phyloP scores from a whole-genome alignment of 2,113 vertebrate species.

The Epinephelus fuscoguttatus region DNA sequence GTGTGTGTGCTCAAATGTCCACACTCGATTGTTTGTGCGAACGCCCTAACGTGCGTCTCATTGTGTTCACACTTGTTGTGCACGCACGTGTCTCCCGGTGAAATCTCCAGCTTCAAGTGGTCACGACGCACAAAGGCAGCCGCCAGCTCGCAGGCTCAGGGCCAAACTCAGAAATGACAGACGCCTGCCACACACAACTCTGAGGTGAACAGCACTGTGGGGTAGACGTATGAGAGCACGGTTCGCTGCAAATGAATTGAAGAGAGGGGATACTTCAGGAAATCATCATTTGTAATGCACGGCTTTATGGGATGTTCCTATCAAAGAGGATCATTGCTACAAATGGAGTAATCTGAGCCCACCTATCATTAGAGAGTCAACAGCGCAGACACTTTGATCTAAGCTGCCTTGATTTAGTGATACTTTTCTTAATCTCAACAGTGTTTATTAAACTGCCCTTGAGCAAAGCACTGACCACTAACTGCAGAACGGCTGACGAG shows the following conservation, averaged over 20 bases:
- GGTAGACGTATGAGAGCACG: slow-evolving; percentile 32
- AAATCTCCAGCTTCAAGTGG: slow-evolving; percentile 71
- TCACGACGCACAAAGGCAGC: slow-evolving; percentile 73
- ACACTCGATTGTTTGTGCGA: slow-evolving; percentile 26
- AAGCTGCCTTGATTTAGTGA: slow-evolving; percentile 1
- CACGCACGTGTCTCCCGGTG: slow-evolving; percentile 54
- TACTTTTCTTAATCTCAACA: not conserved
- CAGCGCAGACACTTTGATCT: slow-evolving; percentile 41
- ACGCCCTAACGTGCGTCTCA: slow-evolving; percentile 8
- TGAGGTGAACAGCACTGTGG: slow-evolving; percentile 44
- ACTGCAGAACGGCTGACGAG: slow-evolving; percentile 1
- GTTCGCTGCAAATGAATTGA: slow-evolving; percentile 43
- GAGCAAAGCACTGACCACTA: slow-evolving; percentile 13
- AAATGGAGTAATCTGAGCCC: slow-evolving; percentile 28
- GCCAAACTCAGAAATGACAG: slow-evolving; percentile 69
- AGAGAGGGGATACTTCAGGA: slow-evolving; percentile 26
- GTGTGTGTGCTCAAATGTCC: slow-evolving; percentile 17
- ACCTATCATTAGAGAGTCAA: slow-evolving; percentile 24
- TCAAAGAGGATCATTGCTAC: slow-evolving; percentile 15
- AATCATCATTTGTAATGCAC: slow-evolving; percentile 45
- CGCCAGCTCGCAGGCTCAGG: slow-evolving; percentile 69
- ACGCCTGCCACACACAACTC: slow-evolving; percentile 59
- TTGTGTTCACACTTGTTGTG: slow-evolving; percentile 56
- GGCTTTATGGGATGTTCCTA: slow-evolving; percentile 30
- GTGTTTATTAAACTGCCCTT: slow-evolving; percentile 24